Evolutionary conservation across 2,888 invertebrate species (phyloP), one percentile per base, ranked within the genome.

Genomic region (Parnassius orleans): DNA sequence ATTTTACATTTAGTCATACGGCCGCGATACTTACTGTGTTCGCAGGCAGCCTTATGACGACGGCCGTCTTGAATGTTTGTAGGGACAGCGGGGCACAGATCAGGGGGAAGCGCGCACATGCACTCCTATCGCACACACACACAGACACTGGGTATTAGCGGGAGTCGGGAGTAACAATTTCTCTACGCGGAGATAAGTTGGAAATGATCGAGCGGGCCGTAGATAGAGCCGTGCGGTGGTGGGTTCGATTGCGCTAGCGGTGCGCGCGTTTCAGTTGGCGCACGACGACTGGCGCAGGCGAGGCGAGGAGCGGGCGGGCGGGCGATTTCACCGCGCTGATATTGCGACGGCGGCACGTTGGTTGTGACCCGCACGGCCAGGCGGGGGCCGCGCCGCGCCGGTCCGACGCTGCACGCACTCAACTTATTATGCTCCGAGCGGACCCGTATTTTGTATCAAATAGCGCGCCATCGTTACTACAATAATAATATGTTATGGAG

Each of bases 251-350:
- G 74, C 74, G 73, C 84, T 85, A 87, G 83, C 86, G 83, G 90
- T 90, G 91, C 90, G 90, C 89, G 88, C 91, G 90, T 89, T 90
- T 87, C 91, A 87, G 90, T 90, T 89, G 90, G 90, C 90, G 90
- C 90, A 90, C 86, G 84, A 87, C 88, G 90, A 90, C 90, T 90
- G 89, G 91, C 89, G 89, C 90, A 87, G 88, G 87, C 88, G 79
- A 87, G 90, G 89, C 86, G 84, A 80, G 88, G 84, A 80, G 87
- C 82, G 87, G 86, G 87, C 87, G 88, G 88, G 89, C 87, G 87
- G 86, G 87, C 88, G 90, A 90, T 91, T 90, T 90, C 90, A 90
- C 90, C 89, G 90, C 57, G 87, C 88, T 87, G 87, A 89, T 90
- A 90, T 87, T 88, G 89, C 89, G 89, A 86, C 86, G 87, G 87